Evolutionary conservation across 2,113 vertebrate species (phyloP).

Genomic region (Tauraco erythrolophus): DNA sequence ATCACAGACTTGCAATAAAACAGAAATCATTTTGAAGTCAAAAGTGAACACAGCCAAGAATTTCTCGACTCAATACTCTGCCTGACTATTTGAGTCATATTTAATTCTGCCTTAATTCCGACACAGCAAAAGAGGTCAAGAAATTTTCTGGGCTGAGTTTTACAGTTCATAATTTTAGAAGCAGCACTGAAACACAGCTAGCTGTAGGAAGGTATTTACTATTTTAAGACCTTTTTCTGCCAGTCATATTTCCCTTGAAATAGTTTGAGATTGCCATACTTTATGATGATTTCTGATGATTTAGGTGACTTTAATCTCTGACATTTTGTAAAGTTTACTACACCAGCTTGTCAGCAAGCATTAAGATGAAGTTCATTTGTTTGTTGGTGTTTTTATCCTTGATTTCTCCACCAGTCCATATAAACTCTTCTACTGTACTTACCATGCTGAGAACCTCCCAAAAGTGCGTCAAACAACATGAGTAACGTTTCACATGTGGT

Average conservation of each 20-base stretch:
- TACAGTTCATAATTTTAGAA: neutral
- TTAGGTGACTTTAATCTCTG: neutral
- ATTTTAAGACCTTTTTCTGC: neutral
- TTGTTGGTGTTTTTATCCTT: neutral
- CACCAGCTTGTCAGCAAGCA: neutral
- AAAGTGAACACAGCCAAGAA: neutral
- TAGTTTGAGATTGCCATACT: neutral
- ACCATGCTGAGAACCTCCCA: neutral
- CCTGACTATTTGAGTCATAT: neutral
- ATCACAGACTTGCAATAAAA: neutral
- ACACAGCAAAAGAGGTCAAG: neutral
- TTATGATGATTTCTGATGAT: neutral
- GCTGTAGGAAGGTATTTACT: neutral
- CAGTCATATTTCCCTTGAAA: neutral
- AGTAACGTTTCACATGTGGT: neutral
- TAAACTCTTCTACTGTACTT: neutral
- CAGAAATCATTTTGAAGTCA: neutral
- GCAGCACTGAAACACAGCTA: neutral
- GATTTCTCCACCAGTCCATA: neutral
- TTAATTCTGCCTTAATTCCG: constrained; percentile 9
- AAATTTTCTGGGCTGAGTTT: neutral
- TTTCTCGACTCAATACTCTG: neutral
- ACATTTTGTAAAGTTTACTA: neutral
- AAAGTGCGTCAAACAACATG: neutral
- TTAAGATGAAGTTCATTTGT: neutral